Evolutionary conservation across 2,113 vertebrate species (phyloP), one percentile per base, ranked within the genome.

Genomic region (Phalacrocorax brasilianus): DNA sequence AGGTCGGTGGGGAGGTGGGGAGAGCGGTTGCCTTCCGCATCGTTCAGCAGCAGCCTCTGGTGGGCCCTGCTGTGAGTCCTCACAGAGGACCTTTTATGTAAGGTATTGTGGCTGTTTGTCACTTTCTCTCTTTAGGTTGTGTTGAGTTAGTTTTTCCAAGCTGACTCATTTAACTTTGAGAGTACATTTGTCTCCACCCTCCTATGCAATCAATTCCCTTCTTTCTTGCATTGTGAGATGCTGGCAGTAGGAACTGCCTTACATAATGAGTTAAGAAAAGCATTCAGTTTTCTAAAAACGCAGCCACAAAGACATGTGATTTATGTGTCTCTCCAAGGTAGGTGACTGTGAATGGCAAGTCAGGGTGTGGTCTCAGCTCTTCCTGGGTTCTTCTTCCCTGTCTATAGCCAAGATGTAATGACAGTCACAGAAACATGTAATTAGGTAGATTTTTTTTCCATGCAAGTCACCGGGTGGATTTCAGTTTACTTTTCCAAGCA

Each of bases 161-260:
- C 89, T 97, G 95, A 97, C 93, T 97, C 97, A 96, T 78, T 93
- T 95, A 89, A 91, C 71, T 88, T 92, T 63, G 77, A 76, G 44
- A 94, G 95, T 95, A 96, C 93, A 91, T 97, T 94, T 95, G 91
- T 95, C 97, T 97, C 96, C 96, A 94, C 97, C 96, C 96, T 96
- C 71, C 94, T 91, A 89, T 92, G 96, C 84, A 97, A 88, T 96
- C 95, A 93, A 23, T 96, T 95, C 84, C 77, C 77, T 95, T 94
- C 94, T 94, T 95, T 94, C 89, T 92, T 91, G 74, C 66, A 88
- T 95, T 95, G 89, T 95, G 84, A 88, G 89, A 73, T 80, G 81
- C 91, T 97, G 94, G 96, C 95, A 94, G 66, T 74, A 52, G 71
- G 59, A 88, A 33, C 84, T 89, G 87, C 88, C 85, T 96, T 95